phyloP scores from a whole-genome alignment of 2,888 invertebrate genomes.

The Alloplasta piceator region DNA sequence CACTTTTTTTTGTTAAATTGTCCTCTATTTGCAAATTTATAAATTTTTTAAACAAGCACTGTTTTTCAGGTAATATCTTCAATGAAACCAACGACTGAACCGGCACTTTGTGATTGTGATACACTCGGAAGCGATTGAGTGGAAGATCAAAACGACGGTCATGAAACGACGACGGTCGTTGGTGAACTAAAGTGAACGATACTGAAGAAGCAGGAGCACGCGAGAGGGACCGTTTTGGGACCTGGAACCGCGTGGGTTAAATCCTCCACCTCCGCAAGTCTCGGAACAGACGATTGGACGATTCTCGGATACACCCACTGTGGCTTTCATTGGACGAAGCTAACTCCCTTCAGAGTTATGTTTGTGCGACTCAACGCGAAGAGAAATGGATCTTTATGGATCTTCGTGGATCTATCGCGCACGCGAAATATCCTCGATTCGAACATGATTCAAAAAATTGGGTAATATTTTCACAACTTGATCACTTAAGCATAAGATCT shows the following conservation, averaged over 20 bases:
- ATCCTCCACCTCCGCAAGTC: constrained; percentile 58
- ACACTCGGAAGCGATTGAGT: no score
- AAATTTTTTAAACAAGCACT: constrained; percentile 38
- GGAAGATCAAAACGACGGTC: constrained; percentile 26
- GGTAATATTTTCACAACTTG: no score
- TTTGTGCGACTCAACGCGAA: constrained; percentile 4
- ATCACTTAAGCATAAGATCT: no score
- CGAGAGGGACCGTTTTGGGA: constrained; percentile 21
- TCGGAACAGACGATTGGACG: constrained; percentile 52
- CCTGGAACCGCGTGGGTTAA: constrained; percentile 47
- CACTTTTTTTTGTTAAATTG: constrained; percentile 36
- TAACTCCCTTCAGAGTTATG: constrained; percentile 32
- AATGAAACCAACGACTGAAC: constrained; percentile 12
- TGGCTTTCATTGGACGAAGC: constrained; percentile 49
- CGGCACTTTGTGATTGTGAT: constrained; percentile 12
- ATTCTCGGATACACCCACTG: constrained; percentile 55
- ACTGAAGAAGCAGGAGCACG: neutral
- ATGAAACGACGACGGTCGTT: constrained; percentile 54
- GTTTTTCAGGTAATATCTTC: constrained; percentile 19
- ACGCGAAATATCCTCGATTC: no score
- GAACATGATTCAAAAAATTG: no score
- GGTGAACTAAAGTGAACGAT: constrained; percentile 50
- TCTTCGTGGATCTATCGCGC: neutral
- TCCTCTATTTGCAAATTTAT: neutral
- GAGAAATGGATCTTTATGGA: constrained; percentile 11